phyloP scores from a whole-genome alignment of 2,113 vertebrate species.

The Collichthys lucidus region DNA sequence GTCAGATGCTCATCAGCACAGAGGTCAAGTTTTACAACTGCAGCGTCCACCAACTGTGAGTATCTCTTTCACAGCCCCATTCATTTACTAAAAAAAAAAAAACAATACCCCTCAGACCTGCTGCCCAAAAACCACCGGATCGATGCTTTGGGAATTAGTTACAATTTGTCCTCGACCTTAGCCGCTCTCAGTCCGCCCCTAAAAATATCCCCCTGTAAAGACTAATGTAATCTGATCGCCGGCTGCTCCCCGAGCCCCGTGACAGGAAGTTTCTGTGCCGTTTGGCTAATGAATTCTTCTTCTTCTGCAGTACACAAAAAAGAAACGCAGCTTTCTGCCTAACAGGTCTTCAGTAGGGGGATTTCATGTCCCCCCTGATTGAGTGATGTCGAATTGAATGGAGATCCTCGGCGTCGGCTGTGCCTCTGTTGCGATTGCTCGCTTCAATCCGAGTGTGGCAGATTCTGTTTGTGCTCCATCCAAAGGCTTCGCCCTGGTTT shows the following conservation, averaged over 20 bases:
- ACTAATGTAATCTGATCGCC: conserved; percentile 68
- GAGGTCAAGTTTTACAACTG: conserved; percentile 99
- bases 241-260: conserved; percentile 51
- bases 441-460: conserved; percentile 41
- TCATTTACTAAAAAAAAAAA: conserved; percentile 14
- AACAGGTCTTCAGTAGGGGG: too few species aligned
- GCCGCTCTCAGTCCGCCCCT: conserved; percentile 17
- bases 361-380: conserved; percentile 55
- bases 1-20: conserved; percentile 95
- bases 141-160: conserved; percentile 66
- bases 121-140: conserved; percentile 37
- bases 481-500: conserved; percentile 46
- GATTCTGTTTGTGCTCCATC: conserved; percentile 51
- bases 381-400: conserved; percentile 62
- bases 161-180: conserved; percentile 54
- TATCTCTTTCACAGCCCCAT: conserved; percentile 17
- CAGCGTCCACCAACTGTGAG: conserved; percentile 98
- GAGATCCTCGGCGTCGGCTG: conserved; percentile 39
- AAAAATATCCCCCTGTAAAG: conserved; percentile 68
- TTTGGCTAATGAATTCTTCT: conserved; percentile 56
- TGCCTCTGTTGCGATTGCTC: conserved; percentile 40
- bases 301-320: conserved; percentile 29
- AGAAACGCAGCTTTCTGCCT: conserved; percentile 37
- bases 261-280: conserved; percentile 54
- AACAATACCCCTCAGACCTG: not conserved